A percentile compares a stretch with the other conserved stretches of the same genome.
Conservation (phyloP, 2,113 vertebrate species). For the Poeciliopsis turrubarensis region DNA sequence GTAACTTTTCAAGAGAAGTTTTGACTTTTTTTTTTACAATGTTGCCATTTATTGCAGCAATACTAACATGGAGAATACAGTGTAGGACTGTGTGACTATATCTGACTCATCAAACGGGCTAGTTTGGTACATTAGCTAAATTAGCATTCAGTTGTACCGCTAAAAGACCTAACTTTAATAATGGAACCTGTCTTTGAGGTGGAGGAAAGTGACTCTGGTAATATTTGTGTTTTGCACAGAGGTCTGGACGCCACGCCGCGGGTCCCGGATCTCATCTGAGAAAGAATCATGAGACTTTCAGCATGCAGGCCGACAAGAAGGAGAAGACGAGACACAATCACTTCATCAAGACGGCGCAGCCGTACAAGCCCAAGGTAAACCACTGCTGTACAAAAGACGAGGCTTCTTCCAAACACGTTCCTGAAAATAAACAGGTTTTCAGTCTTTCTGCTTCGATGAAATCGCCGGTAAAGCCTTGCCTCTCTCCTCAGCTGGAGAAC, state of each 20-base stretch:
- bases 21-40: no score
- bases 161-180: background rate
- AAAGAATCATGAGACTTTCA: constrained; percentile 92
- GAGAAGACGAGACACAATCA: constrained; percentile 98
- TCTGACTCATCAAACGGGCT: no score
- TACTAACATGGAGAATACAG: no score
- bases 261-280: constrained; percentile 88
- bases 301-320: constrained; percentile 95
- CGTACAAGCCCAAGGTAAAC: constrained; percentile 95
- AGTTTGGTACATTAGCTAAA: no score
- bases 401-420: background rate
- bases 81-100: no score
- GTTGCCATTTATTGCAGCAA: no score
- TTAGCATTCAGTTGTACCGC: no score
- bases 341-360: constrained; percentile 99
- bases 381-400: background rate
- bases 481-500: constrained; percentile 69
- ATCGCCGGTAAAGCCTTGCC: background rate
- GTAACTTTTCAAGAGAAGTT: no score
- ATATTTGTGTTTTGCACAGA: constrained; percentile 73
- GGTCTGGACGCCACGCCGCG: constrained; percentile 86
- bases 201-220: background rate
- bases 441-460: background rate
- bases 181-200: background rate
- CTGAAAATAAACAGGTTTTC: background rate